Percentiles rank a stretch among this genome's conserved stretches.
Evolutionary conservation across 2,113 vertebrate species (phyloP).

Genomic region (Sorex fumeus): DNA sequence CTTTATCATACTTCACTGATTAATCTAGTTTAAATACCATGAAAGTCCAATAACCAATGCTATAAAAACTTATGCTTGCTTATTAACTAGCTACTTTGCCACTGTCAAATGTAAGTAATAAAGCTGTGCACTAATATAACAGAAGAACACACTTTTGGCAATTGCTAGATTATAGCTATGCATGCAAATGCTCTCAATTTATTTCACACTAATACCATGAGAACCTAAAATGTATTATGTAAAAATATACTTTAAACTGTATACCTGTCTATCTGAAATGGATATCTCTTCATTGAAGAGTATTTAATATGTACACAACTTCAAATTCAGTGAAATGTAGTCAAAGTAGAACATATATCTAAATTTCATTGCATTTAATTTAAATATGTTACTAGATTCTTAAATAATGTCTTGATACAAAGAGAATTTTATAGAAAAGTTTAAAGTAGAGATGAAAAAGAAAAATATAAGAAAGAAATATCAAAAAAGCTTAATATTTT

Average conservation of each 20-base stretch:
- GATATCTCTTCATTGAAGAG: background rate
- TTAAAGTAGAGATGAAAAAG: constrained; percentile 4
- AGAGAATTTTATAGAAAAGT: background rate
- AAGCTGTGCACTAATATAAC: constrained; percentile 73
- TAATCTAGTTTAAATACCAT: constrained; percentile 83
- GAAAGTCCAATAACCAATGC: constrained; percentile 74
- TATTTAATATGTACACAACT: background rate
- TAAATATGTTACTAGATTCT: background rate
- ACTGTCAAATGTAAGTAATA: constrained; percentile 74
- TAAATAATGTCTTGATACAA: background rate
- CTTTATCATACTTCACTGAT: constrained; percentile 80
- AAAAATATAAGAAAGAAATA: background rate
- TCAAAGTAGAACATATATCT: background rate
- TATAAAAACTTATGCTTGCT: constrained; percentile 71
- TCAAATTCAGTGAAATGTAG: constrained; percentile 32
- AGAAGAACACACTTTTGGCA: constrained; percentile 62
- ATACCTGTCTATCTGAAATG: background rate
- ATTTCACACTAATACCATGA: constrained; percentile 49
- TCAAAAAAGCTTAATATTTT: constrained; percentile 4
- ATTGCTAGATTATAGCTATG: constrained; percentile 62
- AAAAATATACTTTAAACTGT: constrained; percentile 64
- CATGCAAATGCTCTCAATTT: constrained; percentile 64
- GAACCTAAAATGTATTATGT: constrained; percentile 61
- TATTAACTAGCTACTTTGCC: constrained; percentile 75
- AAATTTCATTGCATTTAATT: background rate